Base-by-base conservation (phyloP, 2,113 vertebrate genomes). In the Globicephala melas region DNA sequence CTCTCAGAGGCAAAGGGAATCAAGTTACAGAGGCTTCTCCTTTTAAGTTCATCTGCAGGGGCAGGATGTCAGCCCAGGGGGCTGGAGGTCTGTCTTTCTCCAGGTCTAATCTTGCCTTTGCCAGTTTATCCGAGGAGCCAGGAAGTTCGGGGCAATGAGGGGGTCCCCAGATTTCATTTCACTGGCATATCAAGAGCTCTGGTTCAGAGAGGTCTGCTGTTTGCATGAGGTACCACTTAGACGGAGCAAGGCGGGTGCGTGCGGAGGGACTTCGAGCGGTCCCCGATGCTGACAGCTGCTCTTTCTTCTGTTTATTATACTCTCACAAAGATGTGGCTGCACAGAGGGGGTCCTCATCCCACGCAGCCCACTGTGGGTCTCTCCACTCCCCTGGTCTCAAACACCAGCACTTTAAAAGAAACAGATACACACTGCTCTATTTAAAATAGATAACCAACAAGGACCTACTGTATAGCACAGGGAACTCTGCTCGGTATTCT, bases 151-250 rank as follows among this genome's bases (percentile, higher is more conserved):
- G 47, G n/a, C 12, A 12, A 4, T 2, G 21, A 11, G 26, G 15
- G 2, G 18, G 14, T 6, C 5, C 12, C 6, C 11, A 17, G 36
- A 41, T 58, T 47, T 67, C 28, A 26, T 62, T 31, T 41, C 15
- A 28, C 77, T 25, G 21, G 44, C 58, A 2, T 31, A 3, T 18
- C 14, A 7, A 26, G 38, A 55, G 12, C 38, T 31, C 14, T 9
- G 58, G 4, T 26, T 36, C 7, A 1, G 65, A n/a, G 28, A 14
- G 11, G 18, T n/a, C 20, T 15, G 8, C 18, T 6, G 38, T 14
- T n/a, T 18, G 1, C 1, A 0, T 3, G 6, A 28, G 8, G n/a
- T 0, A 7, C 25, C 13, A 5, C 13, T 20, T 8, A n/a, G 20
- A 5, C 4, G 21, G 2, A 31, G 60, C 28, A 13, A 44, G 13